Evolutionary conservation across 2,888 invertebrate species (phyloP).

Genomic region (Pseudococcus viburni): DNA sequence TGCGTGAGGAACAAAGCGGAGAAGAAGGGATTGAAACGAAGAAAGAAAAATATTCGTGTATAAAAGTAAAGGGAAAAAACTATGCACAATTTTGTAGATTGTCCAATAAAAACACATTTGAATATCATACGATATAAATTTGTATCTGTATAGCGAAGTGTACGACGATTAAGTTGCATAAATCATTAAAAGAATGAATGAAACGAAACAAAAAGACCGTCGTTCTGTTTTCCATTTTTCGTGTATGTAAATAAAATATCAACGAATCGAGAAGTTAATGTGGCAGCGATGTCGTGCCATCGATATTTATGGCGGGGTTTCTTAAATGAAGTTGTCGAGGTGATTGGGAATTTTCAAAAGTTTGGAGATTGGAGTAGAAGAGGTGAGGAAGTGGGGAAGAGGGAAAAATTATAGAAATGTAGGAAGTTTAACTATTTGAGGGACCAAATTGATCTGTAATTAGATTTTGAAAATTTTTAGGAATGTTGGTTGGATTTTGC

Average conservation of each 20-base stretch:
- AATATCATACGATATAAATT: constrained; percentile 63
- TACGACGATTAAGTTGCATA: constrained; percentile 40
- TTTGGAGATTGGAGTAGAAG: not conserved
- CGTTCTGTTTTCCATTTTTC: constrained; percentile 50
- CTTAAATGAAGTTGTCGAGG: constrained; percentile 2
- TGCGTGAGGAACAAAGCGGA: not conserved
- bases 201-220: constrained; percentile 57
- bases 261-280: constrained; percentile 54
- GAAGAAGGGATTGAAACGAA: not conserved
- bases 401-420: too few species aligned
- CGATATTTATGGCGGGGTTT: constrained; percentile 39
- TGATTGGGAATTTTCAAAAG: not conserved
- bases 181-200: constrained; percentile 59
- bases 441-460: too few species aligned
- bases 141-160: not conserved
- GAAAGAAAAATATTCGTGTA: constrained; percentile 30
- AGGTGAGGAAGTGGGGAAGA: not conserved
- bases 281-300: not conserved
- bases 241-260: constrained; percentile 41
- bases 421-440: too few species aligned
- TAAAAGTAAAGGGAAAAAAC: not conserved
- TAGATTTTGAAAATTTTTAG: too few species aligned
- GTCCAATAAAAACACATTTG: constrained; percentile 66
- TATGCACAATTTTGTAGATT: constrained; percentile 61
- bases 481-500: too few species aligned